Evolutionary conservation across 2,113 vertebrate genomes (phyloP).

Genomic region (Nothocercus nigrocapillus): DNA sequence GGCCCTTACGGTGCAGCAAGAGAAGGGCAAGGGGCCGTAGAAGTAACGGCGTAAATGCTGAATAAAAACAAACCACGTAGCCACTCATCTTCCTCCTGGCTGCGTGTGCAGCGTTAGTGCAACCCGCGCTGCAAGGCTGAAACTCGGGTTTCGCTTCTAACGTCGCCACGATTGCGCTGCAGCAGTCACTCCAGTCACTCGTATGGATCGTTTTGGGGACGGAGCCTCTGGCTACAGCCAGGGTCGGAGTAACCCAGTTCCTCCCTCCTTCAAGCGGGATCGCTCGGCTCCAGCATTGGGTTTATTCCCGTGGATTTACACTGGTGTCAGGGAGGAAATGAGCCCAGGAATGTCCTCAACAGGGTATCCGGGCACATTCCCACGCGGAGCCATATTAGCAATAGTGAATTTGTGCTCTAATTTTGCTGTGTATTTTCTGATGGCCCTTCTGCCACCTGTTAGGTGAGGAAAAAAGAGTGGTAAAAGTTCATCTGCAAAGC

Average conservation of each 20-base stretch:
- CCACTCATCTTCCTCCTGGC: neutral
- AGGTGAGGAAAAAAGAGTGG: neutral
- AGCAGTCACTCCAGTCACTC: neutral
- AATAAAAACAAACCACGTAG: neutral
- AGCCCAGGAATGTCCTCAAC: neutral
- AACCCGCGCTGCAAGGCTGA: neutral
- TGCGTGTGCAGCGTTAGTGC: neutral
- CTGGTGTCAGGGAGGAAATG: neutral
- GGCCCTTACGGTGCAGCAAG: neutral
- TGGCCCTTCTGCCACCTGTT: neutral
- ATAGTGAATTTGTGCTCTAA: neutral
- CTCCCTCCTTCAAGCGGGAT: neutral
- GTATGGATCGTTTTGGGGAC: neutral
- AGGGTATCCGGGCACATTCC: neutral
- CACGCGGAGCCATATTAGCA: neutral
- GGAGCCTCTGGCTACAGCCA: neutral
- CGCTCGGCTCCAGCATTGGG: neutral
- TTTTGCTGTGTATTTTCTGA: neutral
- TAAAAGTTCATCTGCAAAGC: neutral
- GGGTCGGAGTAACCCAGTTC: neutral
- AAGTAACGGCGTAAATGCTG: neutral
- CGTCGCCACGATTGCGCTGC: neutral
- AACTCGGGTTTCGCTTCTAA: neutral
- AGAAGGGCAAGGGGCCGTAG: neutral
- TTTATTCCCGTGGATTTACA: conserved; percentile 7